Percentiles rank a stretch among this genome's conserved stretches.
Conservation (phyloP, 2,888 invertebrate species). For the Escarpia spicata region DNA sequence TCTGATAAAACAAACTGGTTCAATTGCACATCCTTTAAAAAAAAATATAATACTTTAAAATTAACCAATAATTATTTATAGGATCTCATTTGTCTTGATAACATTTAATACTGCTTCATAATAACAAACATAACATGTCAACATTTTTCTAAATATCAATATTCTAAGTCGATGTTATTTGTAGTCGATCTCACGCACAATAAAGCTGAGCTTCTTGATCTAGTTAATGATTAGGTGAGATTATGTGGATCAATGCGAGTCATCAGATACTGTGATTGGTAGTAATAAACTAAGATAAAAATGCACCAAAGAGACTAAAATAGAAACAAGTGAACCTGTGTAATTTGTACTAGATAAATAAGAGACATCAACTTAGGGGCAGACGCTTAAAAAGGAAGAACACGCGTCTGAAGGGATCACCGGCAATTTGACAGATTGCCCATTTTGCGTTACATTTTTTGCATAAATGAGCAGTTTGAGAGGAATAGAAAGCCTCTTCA, state of each 20-base stretch:
- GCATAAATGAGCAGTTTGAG: slow-evolving; percentile 3
- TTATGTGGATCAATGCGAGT: neutral
- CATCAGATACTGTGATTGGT: neutral
- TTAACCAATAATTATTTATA: no score
- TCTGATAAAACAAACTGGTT: no score
- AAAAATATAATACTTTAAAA: no score
- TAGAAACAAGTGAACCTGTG: neutral
- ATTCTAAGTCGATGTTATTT: neutral
- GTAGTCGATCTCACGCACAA: neutral
- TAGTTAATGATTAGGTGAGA: neutral
- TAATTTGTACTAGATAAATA: neutral
- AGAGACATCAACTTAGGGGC: neutral
- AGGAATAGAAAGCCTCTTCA: neutral
- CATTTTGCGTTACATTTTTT: neutral
- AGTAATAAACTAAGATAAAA: neutral
- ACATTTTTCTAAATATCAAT: neutral
- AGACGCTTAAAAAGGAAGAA: neutral
- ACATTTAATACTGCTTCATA: neutral
- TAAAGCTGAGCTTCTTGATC: neutral
- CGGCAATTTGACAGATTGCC: neutral
- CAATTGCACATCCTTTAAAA: no score
- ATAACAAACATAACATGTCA: neutral
- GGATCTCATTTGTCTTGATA: no score
- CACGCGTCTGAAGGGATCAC: neutral
- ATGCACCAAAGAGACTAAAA: neutral